Percentiles rank a stretch among this genome's conserved stretches.
Conservation (phyloP, 2,113 vertebrate species). For the Colius striatus region DNA sequence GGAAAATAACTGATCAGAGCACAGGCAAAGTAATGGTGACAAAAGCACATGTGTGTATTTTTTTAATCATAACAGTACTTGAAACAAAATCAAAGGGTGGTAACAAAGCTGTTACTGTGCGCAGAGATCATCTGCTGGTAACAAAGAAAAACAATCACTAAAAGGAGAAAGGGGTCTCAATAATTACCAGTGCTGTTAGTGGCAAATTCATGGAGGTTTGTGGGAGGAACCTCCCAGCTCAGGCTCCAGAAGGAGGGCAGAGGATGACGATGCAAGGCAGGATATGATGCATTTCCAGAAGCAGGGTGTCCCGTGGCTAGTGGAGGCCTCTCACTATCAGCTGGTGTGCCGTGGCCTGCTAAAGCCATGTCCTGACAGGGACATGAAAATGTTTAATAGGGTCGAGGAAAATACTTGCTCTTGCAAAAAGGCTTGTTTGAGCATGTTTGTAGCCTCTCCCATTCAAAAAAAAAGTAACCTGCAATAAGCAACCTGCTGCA, state of each 20-base stretch:
- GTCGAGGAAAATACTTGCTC: not conserved
- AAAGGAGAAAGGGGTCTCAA: accelerated
- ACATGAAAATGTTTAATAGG: not conserved
- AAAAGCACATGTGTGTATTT: not conserved
- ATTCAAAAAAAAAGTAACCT: not conserved
- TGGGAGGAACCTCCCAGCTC: no score
- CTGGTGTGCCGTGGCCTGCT: not conserved
- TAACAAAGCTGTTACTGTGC: not conserved
- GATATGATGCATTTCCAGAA: accelerated
- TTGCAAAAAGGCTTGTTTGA: not conserved
- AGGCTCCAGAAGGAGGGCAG: not conserved
- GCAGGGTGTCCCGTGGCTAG: not conserved
- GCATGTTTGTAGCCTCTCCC: not conserved
- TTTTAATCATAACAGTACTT: not conserved
- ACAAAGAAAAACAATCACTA: not conserved
- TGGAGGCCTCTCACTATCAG: not conserved
- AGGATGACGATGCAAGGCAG: not conserved
- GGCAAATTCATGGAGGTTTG: not conserved
- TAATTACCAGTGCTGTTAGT: not conserved
- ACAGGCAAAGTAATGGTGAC: not conserved
- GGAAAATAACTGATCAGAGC: not conserved
- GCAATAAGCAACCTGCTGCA: not conserved
- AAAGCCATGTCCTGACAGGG: not conserved
- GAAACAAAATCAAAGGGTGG: not conserved
- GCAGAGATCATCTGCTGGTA: not conserved